Evolutionary conservation across 35 echinoderm and acorn worm species (phyloP).

Genomic region (Lytechinus variegatus): DNA sequence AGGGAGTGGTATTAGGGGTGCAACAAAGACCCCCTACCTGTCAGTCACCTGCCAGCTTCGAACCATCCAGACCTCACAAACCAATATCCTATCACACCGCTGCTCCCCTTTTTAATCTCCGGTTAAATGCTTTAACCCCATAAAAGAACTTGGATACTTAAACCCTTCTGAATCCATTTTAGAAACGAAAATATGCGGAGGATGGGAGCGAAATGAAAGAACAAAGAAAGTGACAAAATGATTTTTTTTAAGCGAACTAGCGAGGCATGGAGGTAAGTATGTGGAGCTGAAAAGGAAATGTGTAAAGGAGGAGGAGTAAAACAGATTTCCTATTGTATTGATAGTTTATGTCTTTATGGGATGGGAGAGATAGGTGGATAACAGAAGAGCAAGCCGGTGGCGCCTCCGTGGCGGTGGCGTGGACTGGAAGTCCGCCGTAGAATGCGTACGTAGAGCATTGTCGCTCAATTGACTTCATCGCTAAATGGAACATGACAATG

Average conservation of each 20-base stretch:
- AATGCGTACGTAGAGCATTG: background rate
- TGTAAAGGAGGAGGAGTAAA: background rate
- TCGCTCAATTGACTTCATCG: conserved; percentile 32
- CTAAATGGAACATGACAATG: conserved; percentile 34
- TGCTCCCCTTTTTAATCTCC: conserved; percentile 28
- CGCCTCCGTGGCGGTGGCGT: conserved; percentile 2
- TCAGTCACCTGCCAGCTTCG: conserved; percentile 41
- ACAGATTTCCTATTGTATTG: conserved; percentile 20
- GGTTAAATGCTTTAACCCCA: conserved; percentile 47
- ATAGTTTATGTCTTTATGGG: background rate
- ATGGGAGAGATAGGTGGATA: background rate
- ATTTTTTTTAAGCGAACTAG: conserved; percentile 8
- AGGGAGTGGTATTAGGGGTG: background rate
- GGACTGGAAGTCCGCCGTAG: background rate
- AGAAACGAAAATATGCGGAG: conserved; percentile 41
- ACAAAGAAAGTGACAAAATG: conserved; percentile 30
- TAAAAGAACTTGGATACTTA: background rate
- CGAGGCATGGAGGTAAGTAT: conserved; percentile 34
- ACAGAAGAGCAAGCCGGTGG: background rate
- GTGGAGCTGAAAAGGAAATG: background rate
- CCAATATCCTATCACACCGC: conserved; percentile 43
- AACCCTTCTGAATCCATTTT: background rate
- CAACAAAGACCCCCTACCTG: conserved; percentile 48
- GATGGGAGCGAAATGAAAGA: background rate
- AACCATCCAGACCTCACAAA: conserved; percentile 15